phyloP scores from a whole-genome alignment of 2,113 vertebrate species.

The Hipposideros armiger region DNA sequence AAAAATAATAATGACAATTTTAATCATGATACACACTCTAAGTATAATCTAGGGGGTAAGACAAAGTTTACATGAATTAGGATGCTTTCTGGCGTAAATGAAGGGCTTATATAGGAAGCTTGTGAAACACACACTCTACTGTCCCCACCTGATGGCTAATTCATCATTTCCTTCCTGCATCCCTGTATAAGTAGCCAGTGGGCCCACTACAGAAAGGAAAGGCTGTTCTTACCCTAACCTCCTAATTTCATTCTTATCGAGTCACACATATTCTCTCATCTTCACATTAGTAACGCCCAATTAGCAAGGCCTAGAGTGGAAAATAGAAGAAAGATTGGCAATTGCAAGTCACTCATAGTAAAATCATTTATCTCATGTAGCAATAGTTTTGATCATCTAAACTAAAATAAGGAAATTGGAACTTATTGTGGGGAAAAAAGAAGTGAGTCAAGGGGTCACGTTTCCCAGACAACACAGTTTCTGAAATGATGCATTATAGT shows the following conservation, averaged over 20 bases:
- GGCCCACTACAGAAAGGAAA: not conserved
- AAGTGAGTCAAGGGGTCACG: not conserved
- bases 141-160: not conserved
- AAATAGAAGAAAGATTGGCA: not conserved
- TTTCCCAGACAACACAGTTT: not conserved
- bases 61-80: not conserved
- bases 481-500: not conserved
- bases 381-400: not conserved
- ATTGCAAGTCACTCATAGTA: not conserved
- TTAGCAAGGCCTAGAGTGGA: not conserved
- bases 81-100: not conserved
- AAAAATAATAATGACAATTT: conserved; percentile 33
- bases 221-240: not conserved
- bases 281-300: not conserved
- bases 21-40: not conserved
- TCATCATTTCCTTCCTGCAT: not conserved
- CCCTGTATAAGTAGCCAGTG: not conserved
- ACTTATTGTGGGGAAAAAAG: not conserved
- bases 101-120: accelerated
- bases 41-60: not conserved
- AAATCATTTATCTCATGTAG: conserved; percentile 8
- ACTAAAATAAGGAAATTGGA: not conserved
- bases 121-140: not conserved
- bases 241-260: conserved; percentile 7
- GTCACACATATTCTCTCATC: not conserved